These are phyloP conservation scores for Anastrepha ludens DNA, from an alignment of 1,140 invertebrate species.

Conservation along the genomic window DNA sequence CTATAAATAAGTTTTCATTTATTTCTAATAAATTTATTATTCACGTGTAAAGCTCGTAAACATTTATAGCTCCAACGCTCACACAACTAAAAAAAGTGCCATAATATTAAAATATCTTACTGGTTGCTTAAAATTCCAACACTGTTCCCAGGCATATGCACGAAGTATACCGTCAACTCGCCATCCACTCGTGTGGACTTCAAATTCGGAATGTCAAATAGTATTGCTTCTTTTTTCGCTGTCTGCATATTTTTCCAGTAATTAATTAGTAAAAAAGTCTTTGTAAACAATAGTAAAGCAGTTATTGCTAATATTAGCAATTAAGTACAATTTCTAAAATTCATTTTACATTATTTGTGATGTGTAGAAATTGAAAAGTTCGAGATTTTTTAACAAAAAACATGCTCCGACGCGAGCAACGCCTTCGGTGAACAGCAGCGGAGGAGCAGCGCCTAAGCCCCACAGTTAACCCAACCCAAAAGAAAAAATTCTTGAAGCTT, in stretches of 20 bases:
- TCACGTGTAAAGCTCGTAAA: too few relatives aligned
- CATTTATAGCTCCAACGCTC: too few relatives aligned
- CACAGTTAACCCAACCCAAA: constrained; percentile 58
- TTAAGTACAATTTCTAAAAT: neutral
- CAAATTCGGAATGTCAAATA: constrained; percentile 58
- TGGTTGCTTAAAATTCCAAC: too few relatives aligned
- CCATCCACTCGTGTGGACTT: constrained; percentile 46
- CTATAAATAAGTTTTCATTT: too few relatives aligned
- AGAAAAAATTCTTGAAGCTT: constrained; percentile 56
- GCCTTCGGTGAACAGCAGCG: constrained; percentile 56
- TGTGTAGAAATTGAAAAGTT: neutral
- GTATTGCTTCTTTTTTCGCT: constrained; percentile 55
- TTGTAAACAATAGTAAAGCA: constrained; percentile 55
- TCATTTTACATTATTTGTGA: neutral
- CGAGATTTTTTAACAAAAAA: constrained; percentile 35
- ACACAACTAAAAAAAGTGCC: too few relatives aligned
- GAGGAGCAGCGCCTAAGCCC: constrained; percentile 54
- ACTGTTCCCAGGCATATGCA: neutral
- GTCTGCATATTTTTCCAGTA: constrained; percentile 57
- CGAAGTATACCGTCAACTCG: constrained; percentile 21
- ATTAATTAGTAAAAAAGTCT: constrained; percentile 57
- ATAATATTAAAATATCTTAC: too few relatives aligned
- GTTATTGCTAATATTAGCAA: neutral
- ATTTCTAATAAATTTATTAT: too few relatives aligned
- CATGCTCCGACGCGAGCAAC: constrained; percentile 55